Percentiles rank a stretch among this genome's conserved stretches.
phyloP scores from a whole-genome alignment of 2,113 vertebrate species.

The Hyla sarda region DNA sequence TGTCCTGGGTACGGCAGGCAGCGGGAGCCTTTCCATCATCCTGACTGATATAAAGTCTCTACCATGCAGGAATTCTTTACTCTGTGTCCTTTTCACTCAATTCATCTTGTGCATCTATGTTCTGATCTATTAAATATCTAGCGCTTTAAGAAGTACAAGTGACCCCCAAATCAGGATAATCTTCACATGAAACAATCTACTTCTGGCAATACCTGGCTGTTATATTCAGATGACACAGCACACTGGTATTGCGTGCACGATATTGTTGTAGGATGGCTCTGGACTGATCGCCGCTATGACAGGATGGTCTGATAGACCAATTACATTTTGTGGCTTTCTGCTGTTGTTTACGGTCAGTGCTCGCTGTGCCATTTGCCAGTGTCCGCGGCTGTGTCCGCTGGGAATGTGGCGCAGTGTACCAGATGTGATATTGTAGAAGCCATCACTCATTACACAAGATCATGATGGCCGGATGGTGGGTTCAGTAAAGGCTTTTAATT shows the following conservation, averaged over 20 bases:
- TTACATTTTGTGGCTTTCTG: conserved; percentile 1
- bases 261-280: too few relatives aligned
- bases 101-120: not conserved
- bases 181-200: too few relatives aligned
- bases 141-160: too few relatives aligned
- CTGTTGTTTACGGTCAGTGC: not conserved
- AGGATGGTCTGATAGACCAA: not conserved
- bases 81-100: too few relatives aligned
- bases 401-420: not conserved
- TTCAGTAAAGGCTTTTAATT: not conserved
- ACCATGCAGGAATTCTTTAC: too few relatives aligned
- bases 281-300: not conserved
- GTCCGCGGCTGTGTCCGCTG: not conserved
- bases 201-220: too few relatives aligned
- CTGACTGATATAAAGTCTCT: too few relatives aligned
- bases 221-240: too few relatives aligned
- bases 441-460: not conserved
- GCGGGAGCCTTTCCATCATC: too few relatives aligned
- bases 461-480: not conserved
- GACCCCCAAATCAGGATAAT: too few relatives aligned
- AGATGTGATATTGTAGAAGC: not conserved
- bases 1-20: not conserved
- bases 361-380: not conserved
- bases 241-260: too few relatives aligned
- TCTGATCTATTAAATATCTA: not conserved